These are phyloP conservation scores for Turritopsis dohrnii DNA, from an alignment of 30 jellyfish, hydroid and myxozoan species.

Conservation along the genomic window DNA sequence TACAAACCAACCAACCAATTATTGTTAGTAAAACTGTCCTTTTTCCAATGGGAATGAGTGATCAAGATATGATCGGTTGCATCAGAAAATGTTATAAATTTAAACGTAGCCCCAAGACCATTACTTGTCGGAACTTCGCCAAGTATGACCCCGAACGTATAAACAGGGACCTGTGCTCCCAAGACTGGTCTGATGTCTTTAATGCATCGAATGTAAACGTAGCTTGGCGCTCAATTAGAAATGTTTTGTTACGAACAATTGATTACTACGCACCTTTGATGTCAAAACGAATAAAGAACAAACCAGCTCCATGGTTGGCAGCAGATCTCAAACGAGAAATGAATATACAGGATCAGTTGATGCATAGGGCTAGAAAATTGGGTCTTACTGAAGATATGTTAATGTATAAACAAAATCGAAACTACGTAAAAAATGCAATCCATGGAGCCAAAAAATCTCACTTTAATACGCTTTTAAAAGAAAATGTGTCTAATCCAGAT, in stretches of 20 bases:
- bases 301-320: slow-evolving; percentile 4
- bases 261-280: not conserved
- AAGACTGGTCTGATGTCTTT: not conserved
- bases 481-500: not conserved
- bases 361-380: not conserved
- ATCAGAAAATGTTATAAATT: not conserved
- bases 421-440: no score
- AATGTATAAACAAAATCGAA: not conserved
- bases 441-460: not conserved
- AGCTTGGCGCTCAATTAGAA: not conserved
- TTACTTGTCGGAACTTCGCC: not conserved
- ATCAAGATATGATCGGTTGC: not conserved
- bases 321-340: slow-evolving; percentile 6
- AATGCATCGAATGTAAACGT: not conserved
- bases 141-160: not conserved
- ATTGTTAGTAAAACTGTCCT: no score
- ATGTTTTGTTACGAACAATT: not conserved
- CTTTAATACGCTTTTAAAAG: not conserved
- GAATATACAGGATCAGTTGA: not conserved
- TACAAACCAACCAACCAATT: no score
- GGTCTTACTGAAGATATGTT: not conserved
- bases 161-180: not conserved
- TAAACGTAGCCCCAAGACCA: not conserved
- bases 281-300: not conserved
- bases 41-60: slow-evolving; percentile 14